Conservation (phyloP, 1,140 invertebrate species). For the Neomicropteryx cornuta region DNA sequence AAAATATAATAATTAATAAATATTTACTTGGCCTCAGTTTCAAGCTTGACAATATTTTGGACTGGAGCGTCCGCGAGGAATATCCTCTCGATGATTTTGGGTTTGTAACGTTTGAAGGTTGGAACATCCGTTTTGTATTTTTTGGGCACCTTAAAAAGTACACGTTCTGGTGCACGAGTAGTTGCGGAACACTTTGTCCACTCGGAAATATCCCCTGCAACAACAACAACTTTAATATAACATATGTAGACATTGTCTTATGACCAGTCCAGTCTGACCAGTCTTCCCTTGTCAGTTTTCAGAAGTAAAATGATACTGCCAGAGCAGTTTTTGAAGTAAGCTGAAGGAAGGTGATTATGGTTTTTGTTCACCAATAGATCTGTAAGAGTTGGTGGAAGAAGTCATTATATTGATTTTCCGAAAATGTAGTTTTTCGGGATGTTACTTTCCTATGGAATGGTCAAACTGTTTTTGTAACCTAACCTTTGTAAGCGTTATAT, state of each 20-base stretch:
- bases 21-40: slow-evolving; percentile 35
- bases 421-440: too few relatives aligned
- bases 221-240: slow-evolving; percentile 12
- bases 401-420: too few relatives aligned
- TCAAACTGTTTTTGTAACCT: too few relatives aligned
- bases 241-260: slow-evolving; percentile 82
- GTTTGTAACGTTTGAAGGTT: slow-evolving; percentile 60
- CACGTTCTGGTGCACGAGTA: slow-evolving; percentile 61
- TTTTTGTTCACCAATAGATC: too few relatives aligned
- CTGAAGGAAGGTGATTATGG: too few relatives aligned
- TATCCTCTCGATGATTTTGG: slow-evolving; percentile 47
- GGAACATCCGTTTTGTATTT: slow-evolving; percentile 48
- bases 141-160: slow-evolving; percentile 61
- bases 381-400: too few relatives aligned
- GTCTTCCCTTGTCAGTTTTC: too few relatives aligned
- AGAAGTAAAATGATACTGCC: too few relatives aligned
- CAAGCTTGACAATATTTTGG: slow-evolving; percentile 39
- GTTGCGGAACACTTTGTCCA: slow-evolving; percentile 81
- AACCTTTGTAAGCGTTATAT: too few relatives aligned
- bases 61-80: slow-evolving; percentile 48
- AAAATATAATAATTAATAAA: slow-evolving; percentile 9
- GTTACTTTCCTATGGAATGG: too few relatives aligned
- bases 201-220: slow-evolving; percentile 67
- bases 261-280: too few relatives aligned
- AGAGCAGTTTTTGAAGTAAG: too few relatives aligned